Percentiles rank a stretch among this genome's conserved stretches.
Conservation (phyloP, 2,888 invertebrate species). For the Mesochorus sp. region DNA sequence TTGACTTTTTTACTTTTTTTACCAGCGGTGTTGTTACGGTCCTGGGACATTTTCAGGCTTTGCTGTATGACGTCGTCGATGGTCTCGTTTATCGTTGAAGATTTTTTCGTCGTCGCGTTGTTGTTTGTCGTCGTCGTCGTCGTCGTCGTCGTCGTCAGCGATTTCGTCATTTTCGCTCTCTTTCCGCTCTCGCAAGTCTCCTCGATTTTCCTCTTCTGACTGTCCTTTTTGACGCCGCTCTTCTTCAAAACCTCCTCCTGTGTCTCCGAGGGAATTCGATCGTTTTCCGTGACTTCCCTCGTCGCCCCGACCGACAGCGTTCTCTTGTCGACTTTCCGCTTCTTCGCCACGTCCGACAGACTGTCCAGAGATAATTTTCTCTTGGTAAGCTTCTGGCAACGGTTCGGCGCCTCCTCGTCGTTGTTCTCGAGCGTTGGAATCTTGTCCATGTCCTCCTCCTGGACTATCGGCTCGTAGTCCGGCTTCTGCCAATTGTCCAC, state of each 20-base stretch:
- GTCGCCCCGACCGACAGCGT: slow-evolving; percentile 77
- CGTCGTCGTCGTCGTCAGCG: slow-evolving; percentile 74
- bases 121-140: slow-evolving; percentile 61
- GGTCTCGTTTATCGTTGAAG: slow-evolving; percentile 79
- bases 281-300: slow-evolving; percentile 35
- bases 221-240: slow-evolving; percentile 64
- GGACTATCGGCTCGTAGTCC: slow-evolving; percentile 79
- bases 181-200: slow-evolving; percentile 72
- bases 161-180: slow-evolving; percentile 75
- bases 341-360: slow-evolving; percentile 82
- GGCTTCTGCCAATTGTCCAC: slow-evolving; percentile 82
- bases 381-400: slow-evolving; percentile 83
- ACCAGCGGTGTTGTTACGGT: slow-evolving; percentile 63
- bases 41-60: slow-evolving; percentile 76
- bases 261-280: no score
- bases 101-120: slow-evolving; percentile 71
- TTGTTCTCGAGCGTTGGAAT: slow-evolving; percentile 63
- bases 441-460: slow-evolving; percentile 70
- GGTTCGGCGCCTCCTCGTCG: no score
- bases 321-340: slow-evolving; percentile 79
- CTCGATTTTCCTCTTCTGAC: slow-evolving; percentile 72
- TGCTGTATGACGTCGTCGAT: slow-evolving; percentile 79
- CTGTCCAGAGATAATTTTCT: slow-evolving; percentile 83
- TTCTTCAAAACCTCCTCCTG: slow-evolving; percentile 63
- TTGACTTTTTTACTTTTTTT: slow-evolving; percentile 66